Percentiles rank a stretch among this genome's conserved stretches.
Evolutionary conservation across 2,888 invertebrate species (phyloP).

Genomic region (Neocrepidodera transversa): DNA sequence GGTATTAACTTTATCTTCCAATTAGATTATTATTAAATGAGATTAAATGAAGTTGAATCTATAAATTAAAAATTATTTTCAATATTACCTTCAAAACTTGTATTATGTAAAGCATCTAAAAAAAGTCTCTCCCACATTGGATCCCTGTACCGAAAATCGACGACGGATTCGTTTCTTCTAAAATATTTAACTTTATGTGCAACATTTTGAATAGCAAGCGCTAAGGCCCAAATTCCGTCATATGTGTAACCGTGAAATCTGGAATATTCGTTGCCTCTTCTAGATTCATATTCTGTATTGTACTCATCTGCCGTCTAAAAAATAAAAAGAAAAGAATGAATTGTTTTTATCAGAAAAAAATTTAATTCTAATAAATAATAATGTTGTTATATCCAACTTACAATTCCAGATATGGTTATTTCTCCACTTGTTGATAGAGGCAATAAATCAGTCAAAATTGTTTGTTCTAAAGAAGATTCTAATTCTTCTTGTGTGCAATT

Average conservation of each 20-base stretch:
- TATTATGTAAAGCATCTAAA: constrained; percentile 86
- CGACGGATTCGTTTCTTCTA: constrained; percentile 78
- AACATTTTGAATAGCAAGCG: constrained; percentile 91
- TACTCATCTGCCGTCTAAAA: constrained; percentile 90
- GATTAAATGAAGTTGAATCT: too few species aligned
- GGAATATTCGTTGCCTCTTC: constrained; percentile 84
- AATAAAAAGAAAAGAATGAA: constrained; percentile 10
- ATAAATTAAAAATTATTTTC: too few species aligned
- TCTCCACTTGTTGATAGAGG: constrained; percentile 87
- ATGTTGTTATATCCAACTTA: constrained; percentile 67
- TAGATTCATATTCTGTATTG: constrained; percentile 80
- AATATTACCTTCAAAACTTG: constrained; percentile 92
- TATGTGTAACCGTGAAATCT: constrained; percentile 98
- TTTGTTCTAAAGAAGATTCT: constrained; percentile 81
- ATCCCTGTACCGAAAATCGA: constrained; percentile 85
- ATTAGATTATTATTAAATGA: too few species aligned
- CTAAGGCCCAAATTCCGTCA: constrained; percentile 98
- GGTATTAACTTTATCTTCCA: too few species aligned
- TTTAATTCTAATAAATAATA: too few species aligned
- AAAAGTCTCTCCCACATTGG: constrained; percentile 87
- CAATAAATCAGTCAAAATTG: constrained; percentile 86
- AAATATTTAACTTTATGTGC: constrained; percentile 75
- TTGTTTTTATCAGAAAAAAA: too few species aligned
- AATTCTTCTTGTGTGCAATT: constrained; percentile 79
- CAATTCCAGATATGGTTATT: constrained; percentile 88